phyloP scores from a whole-genome alignment of 2,888 invertebrate genomes.

The Eumerus sabulonum region DNA sequence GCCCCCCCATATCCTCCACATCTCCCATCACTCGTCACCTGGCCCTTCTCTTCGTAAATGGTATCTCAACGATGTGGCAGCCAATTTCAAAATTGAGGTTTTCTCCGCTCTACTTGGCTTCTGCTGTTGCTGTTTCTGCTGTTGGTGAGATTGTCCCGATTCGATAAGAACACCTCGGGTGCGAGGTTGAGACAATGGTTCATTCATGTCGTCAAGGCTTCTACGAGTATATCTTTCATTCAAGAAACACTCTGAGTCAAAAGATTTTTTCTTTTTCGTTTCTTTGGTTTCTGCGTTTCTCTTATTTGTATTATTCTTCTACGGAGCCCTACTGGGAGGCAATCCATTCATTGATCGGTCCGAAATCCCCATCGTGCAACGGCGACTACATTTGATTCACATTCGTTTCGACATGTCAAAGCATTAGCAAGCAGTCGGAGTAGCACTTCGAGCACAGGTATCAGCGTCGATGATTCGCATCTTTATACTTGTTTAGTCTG shows the following conservation, averaged over 20 bases:
- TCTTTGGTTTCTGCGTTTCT: conserved; percentile 1
- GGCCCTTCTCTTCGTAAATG: conserved; percentile 30
- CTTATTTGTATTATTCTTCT: conserved; percentile 1
- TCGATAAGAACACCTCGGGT: conserved; percentile 68
- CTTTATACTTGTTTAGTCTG: conserved; percentile 50
- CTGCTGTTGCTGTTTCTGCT: conserved; percentile 15
- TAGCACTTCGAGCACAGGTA: conserved; percentile 46
- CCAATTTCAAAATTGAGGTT: conserved; percentile 64
- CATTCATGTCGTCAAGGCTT: conserved; percentile 65
- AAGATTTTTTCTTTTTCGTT: conserved; percentile 10
- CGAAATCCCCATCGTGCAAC: conserved; percentile 55
- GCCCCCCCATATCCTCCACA: neutral
- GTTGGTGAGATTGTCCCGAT: conserved; percentile 61
- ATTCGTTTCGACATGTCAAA: conserved; percentile 62
- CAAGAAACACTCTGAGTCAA: conserved; percentile 61
- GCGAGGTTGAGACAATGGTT: conserved; percentile 68
- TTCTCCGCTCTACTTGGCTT: conserved; percentile 49
- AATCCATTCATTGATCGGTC: conserved; percentile 59
- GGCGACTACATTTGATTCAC: conserved; percentile 61
- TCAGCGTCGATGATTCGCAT: conserved; percentile 58
- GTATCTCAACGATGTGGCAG: conserved; percentile 53
- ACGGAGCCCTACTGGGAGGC: conserved; percentile 27
- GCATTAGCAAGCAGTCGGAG: conserved; percentile 48
- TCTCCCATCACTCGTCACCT: neutral
- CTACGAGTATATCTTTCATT: conserved; percentile 69